Conservation (phyloP, 2,113 vertebrate species). For the Heptranchias perlo region DNA sequence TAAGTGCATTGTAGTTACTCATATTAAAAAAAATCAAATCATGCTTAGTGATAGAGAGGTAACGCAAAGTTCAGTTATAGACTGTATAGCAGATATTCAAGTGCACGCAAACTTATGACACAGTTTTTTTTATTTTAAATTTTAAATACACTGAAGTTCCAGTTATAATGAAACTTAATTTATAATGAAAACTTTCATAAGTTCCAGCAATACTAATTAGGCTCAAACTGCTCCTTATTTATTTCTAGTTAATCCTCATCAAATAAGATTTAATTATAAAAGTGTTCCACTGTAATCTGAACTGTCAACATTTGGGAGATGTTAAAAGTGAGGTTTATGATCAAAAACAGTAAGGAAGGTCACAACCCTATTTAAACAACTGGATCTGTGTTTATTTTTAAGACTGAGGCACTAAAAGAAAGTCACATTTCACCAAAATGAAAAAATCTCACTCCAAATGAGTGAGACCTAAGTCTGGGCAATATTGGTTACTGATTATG, state of each 20-base stretch:
- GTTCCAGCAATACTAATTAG: not conserved
- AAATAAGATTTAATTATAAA: not conserved
- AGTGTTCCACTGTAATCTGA: not conserved
- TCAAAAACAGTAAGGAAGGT: not conserved
- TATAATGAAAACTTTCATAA: not conserved
- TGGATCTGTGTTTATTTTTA: not conserved
- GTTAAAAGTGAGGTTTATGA: not conserved
- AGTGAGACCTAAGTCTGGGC: not conserved
- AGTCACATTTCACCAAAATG: not conserved
- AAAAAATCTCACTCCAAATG: too few relatives aligned
- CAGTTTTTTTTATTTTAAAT: constrained; percentile 13
- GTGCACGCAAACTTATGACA: not conserved
- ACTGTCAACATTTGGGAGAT: not conserved
- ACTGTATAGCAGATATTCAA: constrained; percentile 37
- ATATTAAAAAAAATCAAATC: constrained; percentile 24
- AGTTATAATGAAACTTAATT: not conserved
- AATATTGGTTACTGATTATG: not conserved
- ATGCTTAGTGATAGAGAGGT: constrained; percentile 33
- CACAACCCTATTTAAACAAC: not conserved
- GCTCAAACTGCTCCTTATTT: not conserved
- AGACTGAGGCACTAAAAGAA: not conserved
- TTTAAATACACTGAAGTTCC: constrained; percentile 33
- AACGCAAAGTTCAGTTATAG: constrained; percentile 26
- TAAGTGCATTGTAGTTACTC: not conserved
- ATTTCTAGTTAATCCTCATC: not conserved